phyloP scores from a whole-genome alignment of 2,797 vertebrate species.

The Microchirus variegatus region DNA sequence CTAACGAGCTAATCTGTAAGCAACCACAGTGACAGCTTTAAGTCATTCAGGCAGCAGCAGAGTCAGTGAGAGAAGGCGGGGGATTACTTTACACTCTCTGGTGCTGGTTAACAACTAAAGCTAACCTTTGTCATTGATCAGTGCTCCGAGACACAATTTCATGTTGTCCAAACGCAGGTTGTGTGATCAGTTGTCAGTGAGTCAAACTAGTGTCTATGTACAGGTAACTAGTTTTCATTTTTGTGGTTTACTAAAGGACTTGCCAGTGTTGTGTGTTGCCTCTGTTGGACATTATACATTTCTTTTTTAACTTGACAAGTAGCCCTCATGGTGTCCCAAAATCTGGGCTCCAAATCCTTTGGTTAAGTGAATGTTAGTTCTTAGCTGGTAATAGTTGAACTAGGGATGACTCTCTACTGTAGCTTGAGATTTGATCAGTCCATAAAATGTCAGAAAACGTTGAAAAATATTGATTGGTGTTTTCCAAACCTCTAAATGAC shows the following conservation, averaged over 20 bases:
- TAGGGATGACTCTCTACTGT: too few relatives aligned
- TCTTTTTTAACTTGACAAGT: too few relatives aligned
- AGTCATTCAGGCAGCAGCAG: constrained; percentile 61
- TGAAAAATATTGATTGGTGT: too few relatives aligned
- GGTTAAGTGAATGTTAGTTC: too few relatives aligned
- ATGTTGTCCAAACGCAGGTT: background rate
- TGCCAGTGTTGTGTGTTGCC: background rate
- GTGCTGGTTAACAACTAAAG: constrained; percentile 8
- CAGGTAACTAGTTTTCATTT: background rate
- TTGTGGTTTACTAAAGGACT: background rate
- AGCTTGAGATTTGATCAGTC: too few relatives aligned
- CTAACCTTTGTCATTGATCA: background rate
- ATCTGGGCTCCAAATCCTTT: too few relatives aligned
- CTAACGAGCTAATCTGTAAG: constrained; percentile 73
- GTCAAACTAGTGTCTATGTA: constrained; percentile 8
- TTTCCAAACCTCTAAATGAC: too few relatives aligned
- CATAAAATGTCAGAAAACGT: too few relatives aligned
- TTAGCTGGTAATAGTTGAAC: background rate
- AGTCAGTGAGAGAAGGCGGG: constrained; percentile 14
- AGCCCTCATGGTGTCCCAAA: too few relatives aligned
- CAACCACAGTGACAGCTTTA: constrained; percentile 62
- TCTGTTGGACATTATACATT: too few relatives aligned
- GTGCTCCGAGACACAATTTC: background rate
- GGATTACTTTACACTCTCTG: constrained; percentile 33
- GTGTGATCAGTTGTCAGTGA: constrained; percentile 14